phyloP scores from a whole-genome alignment of 2,888 invertebrate species.

The Teleogryllus oceanicus region DNA sequence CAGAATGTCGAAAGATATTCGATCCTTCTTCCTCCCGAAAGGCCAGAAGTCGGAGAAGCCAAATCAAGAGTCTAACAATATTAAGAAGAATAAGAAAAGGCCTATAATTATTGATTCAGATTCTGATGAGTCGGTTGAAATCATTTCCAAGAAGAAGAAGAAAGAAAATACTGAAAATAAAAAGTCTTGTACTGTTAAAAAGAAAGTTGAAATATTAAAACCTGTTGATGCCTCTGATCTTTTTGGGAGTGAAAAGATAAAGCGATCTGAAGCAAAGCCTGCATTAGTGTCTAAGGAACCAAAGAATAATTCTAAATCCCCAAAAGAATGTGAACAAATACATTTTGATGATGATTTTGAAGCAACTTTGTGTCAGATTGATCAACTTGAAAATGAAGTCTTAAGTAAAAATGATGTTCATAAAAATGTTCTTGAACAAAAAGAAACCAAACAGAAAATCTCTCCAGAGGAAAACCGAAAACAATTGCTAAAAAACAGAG shows the following conservation, averaged over 20 bases:
- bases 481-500: conserved; percentile 18
- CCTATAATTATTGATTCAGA: conserved; percentile 46
- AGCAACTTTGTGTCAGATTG: background rate
- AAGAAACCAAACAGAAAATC: conserved; percentile 24
- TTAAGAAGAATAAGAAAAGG: conserved; percentile 44
- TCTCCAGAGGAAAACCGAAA: conserved; percentile 19
- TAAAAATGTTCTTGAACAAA: conserved; percentile 26
- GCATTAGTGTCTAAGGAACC: conserved; percentile 27
- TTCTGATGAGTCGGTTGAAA: conserved; percentile 49
- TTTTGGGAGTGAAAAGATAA: conserved; percentile 35
- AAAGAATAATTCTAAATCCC: background rate
- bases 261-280: conserved; percentile 31
- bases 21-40: conserved; percentile 55
- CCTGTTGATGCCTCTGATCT: conserved; percentile 29
- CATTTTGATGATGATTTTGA: conserved; percentile 18
- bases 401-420: conserved; percentile 24
- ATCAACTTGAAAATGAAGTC: conserved; percentile 22
- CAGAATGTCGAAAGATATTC: conserved; percentile 51
- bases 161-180: background rate
- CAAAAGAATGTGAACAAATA: conserved; percentile 26
- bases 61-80: conserved; percentile 38
- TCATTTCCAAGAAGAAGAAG: conserved; percentile 19
- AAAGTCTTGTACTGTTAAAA: background rate
- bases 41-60: conserved; percentile 37
- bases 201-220: conserved; percentile 26